Evolutionary conservation across 2,113 vertebrate species (phyloP).

Genomic region (Aphyosemion australe): DNA sequence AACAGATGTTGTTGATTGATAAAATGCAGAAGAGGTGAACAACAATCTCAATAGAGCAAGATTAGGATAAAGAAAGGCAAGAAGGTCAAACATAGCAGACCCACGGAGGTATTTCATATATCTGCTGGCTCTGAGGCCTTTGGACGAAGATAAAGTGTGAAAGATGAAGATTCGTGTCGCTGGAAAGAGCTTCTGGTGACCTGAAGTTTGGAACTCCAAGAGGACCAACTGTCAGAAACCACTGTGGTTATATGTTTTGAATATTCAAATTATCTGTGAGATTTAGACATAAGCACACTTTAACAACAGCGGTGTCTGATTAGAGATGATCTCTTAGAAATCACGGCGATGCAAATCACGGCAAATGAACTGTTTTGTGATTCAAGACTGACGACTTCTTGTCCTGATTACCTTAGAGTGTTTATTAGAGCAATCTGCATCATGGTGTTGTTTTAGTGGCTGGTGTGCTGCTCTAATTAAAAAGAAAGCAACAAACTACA

Average conservation of each 20-base stretch:
- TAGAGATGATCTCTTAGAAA: slow-evolving; percentile 6
- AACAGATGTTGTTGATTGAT: too few species aligned
- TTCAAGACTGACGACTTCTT: slow-evolving; percentile 11
- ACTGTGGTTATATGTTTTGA: background rate
- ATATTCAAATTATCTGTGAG: slow-evolving; percentile 5
- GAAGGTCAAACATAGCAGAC: background rate
- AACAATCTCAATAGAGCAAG: background rate
- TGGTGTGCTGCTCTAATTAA: background rate
- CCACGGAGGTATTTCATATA: background rate
- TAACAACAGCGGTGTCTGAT: slow-evolving; percentile 9
- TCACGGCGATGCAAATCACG: background rate
- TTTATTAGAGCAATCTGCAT: background rate
- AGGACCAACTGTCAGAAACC: background rate
- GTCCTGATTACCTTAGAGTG: slow-evolving; percentile 21
- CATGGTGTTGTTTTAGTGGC: background rate
- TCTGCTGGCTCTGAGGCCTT: background rate
- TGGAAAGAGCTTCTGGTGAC: background rate
- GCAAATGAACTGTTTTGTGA: slow-evolving; percentile 19
- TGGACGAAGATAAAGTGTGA: background rate
- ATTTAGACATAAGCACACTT: slow-evolving; percentile 10
- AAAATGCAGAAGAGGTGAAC: background rate
- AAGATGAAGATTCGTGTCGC: too few species aligned
- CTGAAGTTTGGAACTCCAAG: background rate
- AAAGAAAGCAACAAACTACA: background rate
- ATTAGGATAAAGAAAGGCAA: background rate